Evolutionary conservation across 2,797 vertebrate genomes (phyloP).

Genomic region (Microhierax caerulescens): DNA sequence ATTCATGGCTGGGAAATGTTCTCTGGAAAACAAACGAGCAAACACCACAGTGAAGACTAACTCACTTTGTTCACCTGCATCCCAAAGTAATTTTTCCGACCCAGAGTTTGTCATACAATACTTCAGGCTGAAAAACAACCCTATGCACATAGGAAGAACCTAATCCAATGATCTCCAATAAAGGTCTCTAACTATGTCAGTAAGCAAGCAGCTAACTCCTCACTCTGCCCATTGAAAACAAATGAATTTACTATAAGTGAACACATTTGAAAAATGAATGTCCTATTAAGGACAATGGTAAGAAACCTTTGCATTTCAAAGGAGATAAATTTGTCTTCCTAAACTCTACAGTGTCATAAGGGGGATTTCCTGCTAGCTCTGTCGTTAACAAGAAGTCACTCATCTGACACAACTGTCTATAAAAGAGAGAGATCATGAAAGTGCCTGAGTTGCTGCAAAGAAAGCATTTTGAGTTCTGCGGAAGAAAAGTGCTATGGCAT

Average conservation of each 20-base stretch:
- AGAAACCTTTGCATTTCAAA: neutral
- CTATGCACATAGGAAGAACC: neutral
- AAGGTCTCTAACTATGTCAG: neutral
- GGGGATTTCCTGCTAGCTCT: neutral
- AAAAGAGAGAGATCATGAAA: neutral
- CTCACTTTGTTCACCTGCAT: neutral
- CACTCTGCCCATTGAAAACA: neutral
- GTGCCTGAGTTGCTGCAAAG: neutral
- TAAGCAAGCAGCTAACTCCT: neutral
- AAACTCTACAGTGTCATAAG: neutral
- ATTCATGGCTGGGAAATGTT: rapidly evolving
- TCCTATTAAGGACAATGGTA: neutral
- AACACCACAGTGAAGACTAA: neutral
- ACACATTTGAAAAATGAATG: neutral
- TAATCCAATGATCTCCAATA: neutral
- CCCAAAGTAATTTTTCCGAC: neutral
- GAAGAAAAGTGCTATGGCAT: neutral
- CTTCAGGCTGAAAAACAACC: neutral
- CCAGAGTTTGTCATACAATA: neutral
- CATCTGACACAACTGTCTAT: neutral
- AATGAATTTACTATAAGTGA: neutral
- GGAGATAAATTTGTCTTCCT: neutral
- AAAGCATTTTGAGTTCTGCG: neutral
- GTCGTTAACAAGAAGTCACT: neutral
- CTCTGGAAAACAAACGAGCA: neutral